Conservation (phyloP, 2,113 vertebrate species). For the Xenotilapia leptura region DNA sequence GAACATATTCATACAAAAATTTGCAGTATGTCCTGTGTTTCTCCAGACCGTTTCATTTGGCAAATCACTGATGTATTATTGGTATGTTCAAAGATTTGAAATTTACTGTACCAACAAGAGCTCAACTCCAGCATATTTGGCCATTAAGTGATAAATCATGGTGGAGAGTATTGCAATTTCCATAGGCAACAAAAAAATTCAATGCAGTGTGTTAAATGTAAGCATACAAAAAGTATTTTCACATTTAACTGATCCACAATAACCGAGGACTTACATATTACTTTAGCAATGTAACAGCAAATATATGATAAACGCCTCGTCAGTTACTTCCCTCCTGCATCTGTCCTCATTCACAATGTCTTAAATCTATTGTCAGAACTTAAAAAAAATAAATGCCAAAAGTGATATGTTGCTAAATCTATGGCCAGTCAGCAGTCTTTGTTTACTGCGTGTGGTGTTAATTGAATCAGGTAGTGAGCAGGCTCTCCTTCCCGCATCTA, state of each 20-base stretch:
- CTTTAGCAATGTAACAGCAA: background rate
- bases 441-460: background rate
- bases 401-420: background rate
- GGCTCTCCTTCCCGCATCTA: background rate
- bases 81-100: background rate
- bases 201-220: background rate
- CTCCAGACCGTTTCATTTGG: background rate
- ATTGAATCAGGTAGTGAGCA: constrained; percentile 11
- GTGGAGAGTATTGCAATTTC: background rate
- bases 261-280: accelerated
- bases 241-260: background rate
- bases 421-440: background rate
- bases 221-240: background rate
- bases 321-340: background rate
- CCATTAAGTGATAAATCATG: background rate
- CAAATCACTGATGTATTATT: background rate
- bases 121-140: background rate
- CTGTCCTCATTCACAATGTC: background rate
- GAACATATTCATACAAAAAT: background rate
- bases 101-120: background rate
- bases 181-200: background rate
- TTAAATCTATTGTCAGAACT: background rate
- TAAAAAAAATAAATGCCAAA: background rate
- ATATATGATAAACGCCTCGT: accelerated
- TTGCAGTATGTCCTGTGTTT: background rate